These are phyloP conservation scores for Lepeophtheirus salmonis DNA, from an alignment of 1,140 invertebrate genomes.

Conservation along the genomic window DNA sequence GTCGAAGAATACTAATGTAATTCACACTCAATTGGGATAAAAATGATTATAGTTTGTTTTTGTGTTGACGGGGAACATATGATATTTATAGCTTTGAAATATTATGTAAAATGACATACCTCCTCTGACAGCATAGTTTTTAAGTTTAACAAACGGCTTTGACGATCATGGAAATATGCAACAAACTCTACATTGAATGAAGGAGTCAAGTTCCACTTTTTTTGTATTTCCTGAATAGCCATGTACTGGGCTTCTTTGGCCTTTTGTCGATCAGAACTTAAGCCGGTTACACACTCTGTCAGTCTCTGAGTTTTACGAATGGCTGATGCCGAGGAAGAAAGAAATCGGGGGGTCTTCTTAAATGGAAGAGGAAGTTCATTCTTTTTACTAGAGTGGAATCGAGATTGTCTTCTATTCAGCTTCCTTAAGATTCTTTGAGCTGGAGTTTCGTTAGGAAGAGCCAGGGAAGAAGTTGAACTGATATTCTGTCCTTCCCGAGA, in stretches of 20 bases:
- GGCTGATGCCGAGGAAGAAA: slow-evolving; percentile 74
- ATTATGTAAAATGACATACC: neutral
- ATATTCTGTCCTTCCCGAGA: neutral
- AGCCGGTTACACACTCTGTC: slow-evolving; percentile 63
- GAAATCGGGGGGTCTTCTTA: slow-evolving; percentile 72
- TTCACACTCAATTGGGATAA: too few relatives aligned
- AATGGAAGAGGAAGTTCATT: slow-evolving; percentile 45
- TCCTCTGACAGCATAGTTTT: neutral
- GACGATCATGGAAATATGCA: slow-evolving; percentile 73
- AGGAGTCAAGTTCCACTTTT: slow-evolving; percentile 81
- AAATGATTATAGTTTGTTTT: too few relatives aligned
- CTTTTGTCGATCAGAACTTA: slow-evolving; percentile 39
- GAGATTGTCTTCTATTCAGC: slow-evolving; percentile 11
- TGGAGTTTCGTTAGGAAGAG: neutral
- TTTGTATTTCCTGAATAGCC: slow-evolving; percentile 40
- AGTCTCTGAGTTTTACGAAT: slow-evolving; percentile 61
- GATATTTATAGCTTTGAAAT: neutral
- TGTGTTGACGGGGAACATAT: neutral
- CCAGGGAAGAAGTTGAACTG: neutral
- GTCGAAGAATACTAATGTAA: too few relatives aligned
- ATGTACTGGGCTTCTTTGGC: neutral
- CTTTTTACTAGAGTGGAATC: neutral
- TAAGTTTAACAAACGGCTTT: slow-evolving; percentile 41
- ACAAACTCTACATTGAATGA: slow-evolving; percentile 78
- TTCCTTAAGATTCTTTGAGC: slow-evolving; percentile 7